These are phyloP conservation scores for Agrochola lychnidis DNA, from an alignment of 2,888 invertebrate genomes.

Conservation along the genomic window DNA sequence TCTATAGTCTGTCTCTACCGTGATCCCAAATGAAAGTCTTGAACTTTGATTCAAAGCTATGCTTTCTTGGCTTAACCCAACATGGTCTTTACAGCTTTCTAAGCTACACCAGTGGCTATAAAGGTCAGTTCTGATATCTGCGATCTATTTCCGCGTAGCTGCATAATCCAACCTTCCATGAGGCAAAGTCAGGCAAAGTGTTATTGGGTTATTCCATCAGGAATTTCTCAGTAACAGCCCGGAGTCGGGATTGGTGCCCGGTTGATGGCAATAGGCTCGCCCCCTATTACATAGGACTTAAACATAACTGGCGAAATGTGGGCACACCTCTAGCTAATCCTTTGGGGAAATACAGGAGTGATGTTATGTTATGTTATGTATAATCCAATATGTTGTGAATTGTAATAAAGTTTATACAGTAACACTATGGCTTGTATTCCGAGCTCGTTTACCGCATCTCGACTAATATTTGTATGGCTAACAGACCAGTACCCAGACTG, in stretches of 20 bases:
- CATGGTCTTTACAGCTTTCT: background rate
- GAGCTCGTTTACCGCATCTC: constrained; percentile 1
- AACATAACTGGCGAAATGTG: background rate
- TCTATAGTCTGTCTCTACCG: no score
- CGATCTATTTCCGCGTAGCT: background rate
- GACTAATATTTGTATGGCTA: constrained; percentile 11
- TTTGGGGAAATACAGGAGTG: background rate
- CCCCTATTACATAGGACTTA: background rate
- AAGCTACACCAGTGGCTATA: background rate
- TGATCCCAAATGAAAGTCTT: background rate
- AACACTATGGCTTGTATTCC: background rate
- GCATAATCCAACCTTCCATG: no score
- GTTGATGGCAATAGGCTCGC: background rate
- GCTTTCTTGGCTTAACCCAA: background rate
- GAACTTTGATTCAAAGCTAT: background rate
- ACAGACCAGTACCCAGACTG: constrained; percentile 8
- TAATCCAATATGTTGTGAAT: background rate
- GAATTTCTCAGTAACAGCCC: background rate
- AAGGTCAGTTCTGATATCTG: background rate
- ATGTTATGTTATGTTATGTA: background rate
- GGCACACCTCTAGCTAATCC: background rate
- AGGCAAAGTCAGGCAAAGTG: no score
- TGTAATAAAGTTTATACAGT: no score
- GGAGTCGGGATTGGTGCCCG: background rate
- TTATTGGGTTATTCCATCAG: background rate